Evolutionary conservation across 2,888 invertebrate genomes (phyloP).

Genomic region (Oligia latruncula): DNA sequence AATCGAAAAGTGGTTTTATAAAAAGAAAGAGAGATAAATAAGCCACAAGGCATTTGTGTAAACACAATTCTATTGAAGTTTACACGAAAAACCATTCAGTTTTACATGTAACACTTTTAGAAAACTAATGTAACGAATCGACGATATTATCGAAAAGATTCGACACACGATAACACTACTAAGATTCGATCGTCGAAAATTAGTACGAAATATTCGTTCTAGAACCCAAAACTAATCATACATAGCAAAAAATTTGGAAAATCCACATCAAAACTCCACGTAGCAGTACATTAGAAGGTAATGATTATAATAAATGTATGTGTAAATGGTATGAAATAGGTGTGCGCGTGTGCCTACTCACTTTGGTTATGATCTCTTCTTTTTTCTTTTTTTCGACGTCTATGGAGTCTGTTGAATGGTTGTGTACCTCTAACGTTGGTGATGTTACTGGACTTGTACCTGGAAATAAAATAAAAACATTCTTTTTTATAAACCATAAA

Average conservation of each 20-base stretch:
- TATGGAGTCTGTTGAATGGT: slow-evolving; percentile 95
- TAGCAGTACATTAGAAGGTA: slow-evolving; percentile 76
- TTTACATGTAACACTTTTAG: slow-evolving; percentile 30
- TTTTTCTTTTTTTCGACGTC: slow-evolving; percentile 93
- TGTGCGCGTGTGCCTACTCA: slow-evolving; percentile 70
- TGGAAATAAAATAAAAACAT: slow-evolving; percentile 64
- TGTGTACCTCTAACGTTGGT: slow-evolving; percentile 92
- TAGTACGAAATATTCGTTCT: slow-evolving; percentile 34
- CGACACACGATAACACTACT: slow-evolving; percentile 37
- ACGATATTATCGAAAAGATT: slow-evolving; percentile 38
- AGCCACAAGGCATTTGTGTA: background rate
- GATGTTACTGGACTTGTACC: slow-evolving; percentile 95
- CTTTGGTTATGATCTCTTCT: slow-evolving; percentile 90
- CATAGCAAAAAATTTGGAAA: slow-evolving; percentile 70
- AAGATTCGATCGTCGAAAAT: slow-evolving; percentile 55
- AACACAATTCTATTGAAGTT: slow-evolving; percentile 28
- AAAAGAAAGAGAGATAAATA: slow-evolving; percentile 5
- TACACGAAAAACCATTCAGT: slow-evolving; percentile 47
- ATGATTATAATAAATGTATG: slow-evolving; percentile 74
- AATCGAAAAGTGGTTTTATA: background rate
- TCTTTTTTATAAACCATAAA: slow-evolving; percentile 14
- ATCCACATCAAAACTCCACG: slow-evolving; percentile 82
- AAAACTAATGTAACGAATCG: slow-evolving; percentile 38
- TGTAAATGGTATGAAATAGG: slow-evolving; percentile 69
- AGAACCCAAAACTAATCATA: slow-evolving; percentile 80